Base-by-base conservation (phyloP, 2,113 vertebrate species). In the Mobula birostris region DNA sequence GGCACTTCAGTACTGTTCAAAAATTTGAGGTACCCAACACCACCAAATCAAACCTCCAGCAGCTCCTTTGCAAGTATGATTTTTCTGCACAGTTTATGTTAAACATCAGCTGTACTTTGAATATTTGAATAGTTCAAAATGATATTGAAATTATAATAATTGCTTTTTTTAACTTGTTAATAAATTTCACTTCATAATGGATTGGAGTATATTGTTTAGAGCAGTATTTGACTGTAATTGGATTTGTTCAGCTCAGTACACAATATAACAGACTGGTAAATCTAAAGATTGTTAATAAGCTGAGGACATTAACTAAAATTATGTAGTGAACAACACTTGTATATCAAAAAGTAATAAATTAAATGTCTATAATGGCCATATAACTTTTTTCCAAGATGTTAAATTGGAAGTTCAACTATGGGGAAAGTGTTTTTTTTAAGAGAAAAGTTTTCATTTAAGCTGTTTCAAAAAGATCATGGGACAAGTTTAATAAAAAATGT, bases 181-280 rank as follows among this genome's bases (percentile, higher is more conserved):
- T 90, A 61, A 66, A 32, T 66, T 15, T 36, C 14, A n/a, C 32
- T 8, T 5, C 1, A 2, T 90, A 90, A 90, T 90, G 32, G 29
- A 66, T 63, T 61, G 29, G 2, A 61, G 58, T 88, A 88, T 7
- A 90, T 68, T 66, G 14, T 68, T 61, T 88, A n/a, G 29, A 90
- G 9, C 27, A 90, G 4, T 90, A n/a, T 66, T 90, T n/a, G 8
- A 19, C 61, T 32, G 66, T 66, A 88, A 88, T 88, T 88, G n/a
- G 12, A 66, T 88, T 88, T 88, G 85, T 88, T 88, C 85, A 88
- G 85, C 58, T 66, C 58, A 88, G 61, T 90, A 66, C 29, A 90
- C 61, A 66, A 63, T 90, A 32, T 90, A 66, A 66, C 32, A 90
- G 12, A 61, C 15, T n/a, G 32, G 29, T 7, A 90, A 90, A 66